A percentile compares a stretch with the other conserved stretches of the same genome.
Conservation (phyloP, 2,113 vertebrate genomes). For the Megaceryle torquata region DNA sequence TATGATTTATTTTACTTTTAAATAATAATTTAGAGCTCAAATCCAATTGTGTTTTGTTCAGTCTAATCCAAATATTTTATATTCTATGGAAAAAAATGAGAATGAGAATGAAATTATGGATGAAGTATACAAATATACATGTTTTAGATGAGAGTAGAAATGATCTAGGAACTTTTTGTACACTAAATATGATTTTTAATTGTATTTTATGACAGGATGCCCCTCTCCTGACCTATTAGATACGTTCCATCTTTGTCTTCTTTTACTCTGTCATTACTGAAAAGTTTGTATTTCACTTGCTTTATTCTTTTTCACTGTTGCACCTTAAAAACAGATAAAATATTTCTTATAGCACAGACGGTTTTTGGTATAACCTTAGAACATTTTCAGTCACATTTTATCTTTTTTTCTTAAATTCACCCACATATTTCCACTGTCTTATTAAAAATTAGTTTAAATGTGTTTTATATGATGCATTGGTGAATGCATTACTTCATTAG, state of each 20-base stretch:
- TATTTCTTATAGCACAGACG: background rate
- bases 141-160: background rate
- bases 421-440: background rate
- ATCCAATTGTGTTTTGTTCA: background rate
- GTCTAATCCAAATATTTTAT: background rate
- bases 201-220: background rate
- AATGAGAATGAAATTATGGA: background rate
- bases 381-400: background rate
- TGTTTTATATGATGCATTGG: constrained; percentile 32
- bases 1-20: background rate
- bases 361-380: background rate
- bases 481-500: constrained; percentile 28
- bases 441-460: constrained; percentile 42
- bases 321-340: background rate
- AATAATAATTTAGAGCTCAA: background rate
- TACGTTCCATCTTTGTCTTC: background rate
- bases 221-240: background rate
- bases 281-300: background rate
- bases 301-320: background rate
- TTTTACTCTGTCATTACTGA: background rate
- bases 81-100: background rate
- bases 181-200: background rate
- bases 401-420: background rate
- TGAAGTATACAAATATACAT: fast-evolving
- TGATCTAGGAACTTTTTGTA: fast-evolving